A percentile compares a stretch with the other conserved stretches of the same genome.
Conservation (phyloP, 2,113 vertebrate species). For the Mungos mungo region DNA sequence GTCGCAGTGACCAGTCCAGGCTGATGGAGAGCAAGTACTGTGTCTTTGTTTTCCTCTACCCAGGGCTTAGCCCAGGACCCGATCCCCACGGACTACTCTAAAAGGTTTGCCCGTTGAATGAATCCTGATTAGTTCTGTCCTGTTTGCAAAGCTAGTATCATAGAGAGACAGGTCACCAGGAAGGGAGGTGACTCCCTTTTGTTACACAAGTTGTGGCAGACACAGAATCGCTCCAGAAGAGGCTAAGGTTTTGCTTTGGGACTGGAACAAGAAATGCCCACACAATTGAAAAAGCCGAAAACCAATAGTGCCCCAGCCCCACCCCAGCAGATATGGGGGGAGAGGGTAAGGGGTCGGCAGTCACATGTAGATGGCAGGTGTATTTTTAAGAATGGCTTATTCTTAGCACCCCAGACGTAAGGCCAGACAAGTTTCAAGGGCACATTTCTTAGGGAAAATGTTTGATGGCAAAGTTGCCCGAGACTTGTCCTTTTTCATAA, state of each 20-base stretch:
- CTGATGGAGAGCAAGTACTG: neutral
- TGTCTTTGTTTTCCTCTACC: neutral
- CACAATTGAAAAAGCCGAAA: constrained; percentile 29
- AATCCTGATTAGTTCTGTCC: neutral
- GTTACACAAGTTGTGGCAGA: neutral
- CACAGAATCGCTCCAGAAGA: neutral
- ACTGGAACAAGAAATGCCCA: neutral
- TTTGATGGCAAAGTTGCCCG: neutral
- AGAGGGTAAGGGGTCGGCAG: neutral
- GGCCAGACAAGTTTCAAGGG: neutral
- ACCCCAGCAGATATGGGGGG: neutral
- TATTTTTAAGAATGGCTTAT: neutral
- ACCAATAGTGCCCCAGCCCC: neutral
- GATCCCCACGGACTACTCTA: neutral
- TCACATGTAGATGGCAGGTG: neutral
- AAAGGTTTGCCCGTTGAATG: neutral
- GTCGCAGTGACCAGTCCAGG: neutral
- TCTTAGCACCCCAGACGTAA: neutral
- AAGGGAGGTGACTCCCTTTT: neutral
- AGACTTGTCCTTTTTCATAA: constrained; percentile 17
- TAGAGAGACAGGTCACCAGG: neutral
- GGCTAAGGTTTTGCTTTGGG: neutral
- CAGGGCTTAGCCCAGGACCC: neutral
- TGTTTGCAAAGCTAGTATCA: neutral
- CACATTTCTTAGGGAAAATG: constrained; percentile 21